These are phyloP conservation scores for Novumbra hubbsi DNA, from an alignment of 2,797 vertebrate species.

Conservation along the genomic window DNA sequence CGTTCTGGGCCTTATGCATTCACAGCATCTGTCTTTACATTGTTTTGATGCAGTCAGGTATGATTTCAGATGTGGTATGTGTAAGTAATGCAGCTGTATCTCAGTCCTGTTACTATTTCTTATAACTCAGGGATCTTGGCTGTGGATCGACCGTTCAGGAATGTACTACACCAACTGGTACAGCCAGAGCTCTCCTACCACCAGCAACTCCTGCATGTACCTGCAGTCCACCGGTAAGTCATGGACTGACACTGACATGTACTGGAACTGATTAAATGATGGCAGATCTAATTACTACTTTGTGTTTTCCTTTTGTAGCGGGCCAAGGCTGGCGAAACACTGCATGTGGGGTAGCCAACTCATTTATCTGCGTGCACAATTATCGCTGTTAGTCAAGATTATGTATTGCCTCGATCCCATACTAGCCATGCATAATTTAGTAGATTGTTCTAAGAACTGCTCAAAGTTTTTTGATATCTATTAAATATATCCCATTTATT, in stretches of 20 bases:
- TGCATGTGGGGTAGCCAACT: neutral
- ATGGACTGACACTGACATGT: neutral
- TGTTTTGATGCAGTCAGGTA: neutral
- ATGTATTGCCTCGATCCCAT: neutral
- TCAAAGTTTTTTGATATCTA: too few species aligned
- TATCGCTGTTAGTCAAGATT: neutral
- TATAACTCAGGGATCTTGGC: neutral
- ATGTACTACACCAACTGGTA: slow-evolving; percentile 15
- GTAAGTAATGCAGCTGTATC: neutral
- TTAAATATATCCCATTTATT: too few species aligned
- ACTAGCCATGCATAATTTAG: too few species aligned
- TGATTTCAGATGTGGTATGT: neutral
- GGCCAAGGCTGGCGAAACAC: neutral
- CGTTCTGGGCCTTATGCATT: neutral
- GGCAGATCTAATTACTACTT: neutral
- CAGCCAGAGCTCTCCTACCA: too few species aligned
- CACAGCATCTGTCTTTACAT: neutral
- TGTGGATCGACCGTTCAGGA: slow-evolving; percentile 4
- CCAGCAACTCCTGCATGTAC: slow-evolving; percentile 2
- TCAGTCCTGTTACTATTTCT: neutral
- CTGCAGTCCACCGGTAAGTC: neutral
- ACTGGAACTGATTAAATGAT: neutral
- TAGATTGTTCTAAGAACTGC: too few species aligned
- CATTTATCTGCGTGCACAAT: slow-evolving; percentile 4
- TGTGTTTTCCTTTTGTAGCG: neutral